phyloP scores from a whole-genome alignment of 2,888 invertebrate genomes.

The Lycaena phlaeas region DNA sequence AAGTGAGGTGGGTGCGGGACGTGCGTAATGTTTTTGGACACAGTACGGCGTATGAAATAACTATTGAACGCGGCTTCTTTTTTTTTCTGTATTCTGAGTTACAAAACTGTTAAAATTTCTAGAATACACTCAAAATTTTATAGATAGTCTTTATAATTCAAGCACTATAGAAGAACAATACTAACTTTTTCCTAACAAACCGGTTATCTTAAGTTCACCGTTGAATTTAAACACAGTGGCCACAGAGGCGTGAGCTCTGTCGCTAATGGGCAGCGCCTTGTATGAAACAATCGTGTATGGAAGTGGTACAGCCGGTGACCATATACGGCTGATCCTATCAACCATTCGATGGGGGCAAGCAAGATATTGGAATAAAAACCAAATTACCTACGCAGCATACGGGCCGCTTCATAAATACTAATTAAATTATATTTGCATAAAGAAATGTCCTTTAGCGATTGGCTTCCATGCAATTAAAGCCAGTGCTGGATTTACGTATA shows the following conservation, averaged over 20 bases:
- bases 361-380: conserved; percentile 13
- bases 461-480: too few relatives aligned
- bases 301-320: conserved; percentile 23
- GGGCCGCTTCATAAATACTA: conserved; percentile 6
- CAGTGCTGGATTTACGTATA: too few relatives aligned
- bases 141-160: too few relatives aligned
- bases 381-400: conserved; percentile 1
- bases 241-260: conserved; percentile 19
- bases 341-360: conserved; percentile 17
- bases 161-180: conserved; percentile 6
- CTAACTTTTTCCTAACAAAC: neutral
- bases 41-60: too few relatives aligned
- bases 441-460: neutral
- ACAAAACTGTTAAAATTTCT: too few relatives aligned
- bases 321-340: conserved; percentile 22
- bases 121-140: too few relatives aligned
- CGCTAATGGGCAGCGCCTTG: conserved; percentile 22
- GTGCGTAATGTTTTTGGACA: too few relatives aligned
- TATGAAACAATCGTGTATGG: conserved; percentile 26
- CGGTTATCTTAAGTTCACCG: conserved; percentile 3
- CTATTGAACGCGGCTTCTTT: too few relatives aligned
- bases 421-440: conserved; percentile 7
- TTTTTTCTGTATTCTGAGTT: too few relatives aligned
- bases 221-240: conserved; percentile 17
- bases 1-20: too few relatives aligned